These are phyloP conservation scores for Mercenaria mercenaria DNA, from an alignment of 1,140 invertebrate species.

Conservation along the genomic window DNA sequence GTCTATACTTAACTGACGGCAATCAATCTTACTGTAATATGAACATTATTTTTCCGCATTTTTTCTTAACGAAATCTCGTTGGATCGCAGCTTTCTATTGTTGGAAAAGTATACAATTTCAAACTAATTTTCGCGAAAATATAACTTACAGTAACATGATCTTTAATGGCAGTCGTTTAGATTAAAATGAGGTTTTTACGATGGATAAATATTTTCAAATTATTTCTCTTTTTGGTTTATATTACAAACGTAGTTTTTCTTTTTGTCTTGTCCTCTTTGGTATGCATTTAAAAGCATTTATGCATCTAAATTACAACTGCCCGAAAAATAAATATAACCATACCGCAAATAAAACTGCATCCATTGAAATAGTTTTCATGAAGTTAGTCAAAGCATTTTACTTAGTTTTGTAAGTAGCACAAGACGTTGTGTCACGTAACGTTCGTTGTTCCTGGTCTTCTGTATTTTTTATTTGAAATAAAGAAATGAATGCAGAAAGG, in stretches of 20 bases:
- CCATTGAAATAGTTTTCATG: too few species aligned
- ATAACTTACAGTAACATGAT: constrained; percentile 53
- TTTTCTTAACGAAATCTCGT: not conserved
- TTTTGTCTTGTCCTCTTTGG: not conserved
- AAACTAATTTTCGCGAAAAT: constrained; percentile 57
- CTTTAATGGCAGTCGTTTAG: constrained; percentile 46
- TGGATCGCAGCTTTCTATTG: constrained; percentile 9
- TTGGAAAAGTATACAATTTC: constrained; percentile 16
- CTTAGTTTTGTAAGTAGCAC: too few species aligned
- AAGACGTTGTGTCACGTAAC: too few species aligned
- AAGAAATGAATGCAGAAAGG: too few species aligned
- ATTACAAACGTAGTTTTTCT: not conserved
- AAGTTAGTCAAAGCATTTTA: too few species aligned
- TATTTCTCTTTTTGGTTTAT: not conserved
- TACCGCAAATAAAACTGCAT: too few species aligned
- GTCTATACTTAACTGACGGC: constrained; percentile 6
- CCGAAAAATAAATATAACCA: too few species aligned
- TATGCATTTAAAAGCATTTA: too few species aligned
- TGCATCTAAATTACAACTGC: too few species aligned
- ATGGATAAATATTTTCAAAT: constrained; percentile 52
- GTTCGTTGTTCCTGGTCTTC: too few species aligned
- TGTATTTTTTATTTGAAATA: too few species aligned
- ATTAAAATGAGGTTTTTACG: constrained; percentile 62
- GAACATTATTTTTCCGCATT: constrained; percentile 10
- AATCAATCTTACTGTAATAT: not conserved